Evolutionary conservation across 2,113 vertebrate species (phyloP).

Genomic region (Lophotis ruficrista): DNA sequence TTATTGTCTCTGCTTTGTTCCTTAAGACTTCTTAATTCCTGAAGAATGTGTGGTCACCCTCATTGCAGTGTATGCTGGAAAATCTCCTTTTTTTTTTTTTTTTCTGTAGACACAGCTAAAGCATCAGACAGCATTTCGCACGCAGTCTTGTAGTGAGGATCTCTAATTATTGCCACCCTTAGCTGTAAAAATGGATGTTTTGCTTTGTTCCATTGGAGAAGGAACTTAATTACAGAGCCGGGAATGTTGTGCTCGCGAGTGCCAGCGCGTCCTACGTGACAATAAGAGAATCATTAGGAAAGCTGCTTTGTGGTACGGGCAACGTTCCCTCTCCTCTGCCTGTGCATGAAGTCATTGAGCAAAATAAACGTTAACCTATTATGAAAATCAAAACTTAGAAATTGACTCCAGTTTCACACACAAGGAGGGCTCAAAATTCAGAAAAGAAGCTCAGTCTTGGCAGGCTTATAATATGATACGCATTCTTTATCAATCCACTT

Average conservation of each 20-base stretch:
- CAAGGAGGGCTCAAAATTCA: constrained; percentile 42
- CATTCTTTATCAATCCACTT: constrained; percentile 28
- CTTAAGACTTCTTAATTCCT: background rate
- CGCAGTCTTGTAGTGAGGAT: background rate
- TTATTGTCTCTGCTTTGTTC: background rate
- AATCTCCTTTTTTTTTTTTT: background rate
- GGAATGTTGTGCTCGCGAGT: background rate
- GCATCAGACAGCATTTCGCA: background rate
- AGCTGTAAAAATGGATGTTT: background rate
- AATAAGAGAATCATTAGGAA: constrained; percentile 16
- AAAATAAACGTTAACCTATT: background rate
- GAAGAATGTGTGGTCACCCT: background rate
- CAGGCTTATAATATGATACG: background rate
- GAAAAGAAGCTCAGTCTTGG: constrained; percentile 40
- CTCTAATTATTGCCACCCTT: background rate
- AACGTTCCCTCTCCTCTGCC: background rate
- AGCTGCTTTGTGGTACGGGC: background rate
- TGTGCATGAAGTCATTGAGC: background rate
- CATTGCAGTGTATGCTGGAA: background rate
- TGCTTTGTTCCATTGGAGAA: background rate
- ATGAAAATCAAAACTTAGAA: background rate
- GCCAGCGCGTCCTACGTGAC: background rate
- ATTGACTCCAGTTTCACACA: background rate
- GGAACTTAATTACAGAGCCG: background rate
- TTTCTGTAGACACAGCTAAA: background rate